These are phyloP conservation scores for Hydroisotoma schaefferi DNA, from an alignment of 2,888 invertebrate genomes.

Conservation along the genomic window DNA sequence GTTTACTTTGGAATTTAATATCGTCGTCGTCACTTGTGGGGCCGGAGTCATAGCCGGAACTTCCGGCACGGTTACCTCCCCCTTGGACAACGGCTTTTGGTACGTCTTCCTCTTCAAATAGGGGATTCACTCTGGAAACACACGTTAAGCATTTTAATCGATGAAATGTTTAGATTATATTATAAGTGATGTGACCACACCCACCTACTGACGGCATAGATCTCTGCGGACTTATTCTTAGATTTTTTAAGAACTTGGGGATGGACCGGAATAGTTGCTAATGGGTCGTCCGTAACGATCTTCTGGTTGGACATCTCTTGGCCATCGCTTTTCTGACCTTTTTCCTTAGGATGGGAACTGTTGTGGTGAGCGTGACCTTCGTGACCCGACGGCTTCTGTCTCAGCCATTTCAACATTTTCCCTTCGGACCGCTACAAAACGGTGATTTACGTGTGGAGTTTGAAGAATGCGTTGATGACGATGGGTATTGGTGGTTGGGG, in stretches of 20 bases:
- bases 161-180: too few relatives aligned
- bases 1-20: not conserved
- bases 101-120: conserved; percentile 44
- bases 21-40: conserved; percentile 44
- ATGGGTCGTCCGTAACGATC: conserved; percentile 47
- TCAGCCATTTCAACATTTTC: conserved; percentile 49
- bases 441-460: not conserved
- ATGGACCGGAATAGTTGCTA: conserved; percentile 48
- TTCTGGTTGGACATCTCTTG: conserved; percentile 37
- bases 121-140: conserved; percentile 47
- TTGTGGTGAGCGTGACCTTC: not conserved
- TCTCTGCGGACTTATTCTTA: conserved; percentile 46
- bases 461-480: too few relatives aligned
- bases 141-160: too few relatives aligned
- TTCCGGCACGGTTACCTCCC: conserved; percentile 44
- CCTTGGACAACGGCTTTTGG: conserved; percentile 31
- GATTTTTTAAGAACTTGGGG: conserved; percentile 32
- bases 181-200: too few relatives aligned
- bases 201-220: conserved; percentile 48
- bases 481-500: not conserved
- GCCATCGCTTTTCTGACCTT: conserved; percentile 12
- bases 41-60: conserved; percentile 47
- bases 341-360: not conserved
- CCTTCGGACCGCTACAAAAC: not conserved
- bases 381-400: conserved; percentile 45